These are phyloP conservation scores for Phasianus colchicus DNA, from an alignment of 2,113 vertebrate species.

Conservation along the genomic window DNA sequence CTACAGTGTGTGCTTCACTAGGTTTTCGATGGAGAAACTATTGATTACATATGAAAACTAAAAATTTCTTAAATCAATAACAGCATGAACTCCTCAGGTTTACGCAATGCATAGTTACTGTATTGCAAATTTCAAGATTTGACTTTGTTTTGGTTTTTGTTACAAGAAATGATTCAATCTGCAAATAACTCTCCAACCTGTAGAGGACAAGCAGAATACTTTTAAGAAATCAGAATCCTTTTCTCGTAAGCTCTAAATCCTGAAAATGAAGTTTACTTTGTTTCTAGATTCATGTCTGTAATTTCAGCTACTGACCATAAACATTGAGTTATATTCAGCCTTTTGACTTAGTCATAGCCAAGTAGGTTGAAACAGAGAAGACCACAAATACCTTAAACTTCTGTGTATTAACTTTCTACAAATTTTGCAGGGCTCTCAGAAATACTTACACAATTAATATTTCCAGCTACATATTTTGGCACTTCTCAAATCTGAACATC, in stretches of 20 bases:
- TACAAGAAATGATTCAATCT: background rate
- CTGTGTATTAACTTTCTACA: background rate
- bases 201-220: background rate
- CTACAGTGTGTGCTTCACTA: background rate
- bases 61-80: background rate
- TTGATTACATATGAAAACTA: background rate
- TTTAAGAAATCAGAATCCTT: background rate
- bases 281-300: background rate
- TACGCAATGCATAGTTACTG: background rate
- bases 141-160: background rate
- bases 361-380: background rate
- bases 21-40: background rate
- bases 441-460: background rate
- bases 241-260: background rate
- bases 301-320: slow-evolving; percentile 9
- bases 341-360: background rate
- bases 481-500: background rate
- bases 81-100: background rate
- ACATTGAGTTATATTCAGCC: background rate
- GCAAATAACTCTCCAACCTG: background rate
- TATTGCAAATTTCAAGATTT: background rate
- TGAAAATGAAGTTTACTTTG: background rate
- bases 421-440: slow-evolving; percentile 25
- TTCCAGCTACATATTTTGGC: slow-evolving; percentile 9
- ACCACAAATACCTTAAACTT: background rate